Percentiles rank a stretch among this genome's conserved stretches.
phyloP scores from a whole-genome alignment of 2,888 invertebrate genomes.

The Microctonus aethiopoides region DNA sequence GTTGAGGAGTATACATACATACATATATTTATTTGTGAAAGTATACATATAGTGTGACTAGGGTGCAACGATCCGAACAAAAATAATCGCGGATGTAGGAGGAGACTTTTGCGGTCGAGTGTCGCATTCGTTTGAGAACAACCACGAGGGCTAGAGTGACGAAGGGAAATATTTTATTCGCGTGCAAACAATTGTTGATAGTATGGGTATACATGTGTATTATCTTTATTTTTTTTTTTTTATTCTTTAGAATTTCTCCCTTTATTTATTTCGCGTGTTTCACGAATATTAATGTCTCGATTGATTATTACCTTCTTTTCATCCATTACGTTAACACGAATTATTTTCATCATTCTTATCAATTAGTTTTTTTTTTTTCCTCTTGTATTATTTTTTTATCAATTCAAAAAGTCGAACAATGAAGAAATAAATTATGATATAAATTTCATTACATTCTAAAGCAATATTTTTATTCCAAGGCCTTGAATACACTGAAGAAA shows the following conservation, averaged over 20 bases:
- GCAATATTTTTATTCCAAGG: too few relatives aligned
- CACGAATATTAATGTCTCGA: background rate
- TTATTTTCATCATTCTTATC: background rate
- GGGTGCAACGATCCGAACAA: slow-evolving; percentile 22
- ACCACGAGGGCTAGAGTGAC: background rate
- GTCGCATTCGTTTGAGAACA: background rate
- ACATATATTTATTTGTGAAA: too few relatives aligned
- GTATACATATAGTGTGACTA: background rate
- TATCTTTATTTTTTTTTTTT: background rate
- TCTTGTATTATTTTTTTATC: too few relatives aligned
- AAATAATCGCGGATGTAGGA: slow-evolving; percentile 24
- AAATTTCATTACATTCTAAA: too few relatives aligned
- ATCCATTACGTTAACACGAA: background rate
- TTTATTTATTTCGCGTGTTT: background rate
- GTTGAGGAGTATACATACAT: background rate
- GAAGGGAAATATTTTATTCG: background rate
- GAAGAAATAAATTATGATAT: background rate
- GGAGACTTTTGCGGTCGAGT: slow-evolving; percentile 6
- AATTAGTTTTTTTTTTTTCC: too few relatives aligned
- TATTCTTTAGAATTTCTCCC: too few relatives aligned
- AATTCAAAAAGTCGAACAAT: too few relatives aligned
- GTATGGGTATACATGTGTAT: background rate
- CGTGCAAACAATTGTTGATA: background rate
- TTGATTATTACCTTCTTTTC: background rate
- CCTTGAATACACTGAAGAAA: too few relatives aligned